Conservation (phyloP, 2,113 vertebrate genomes). For the Typhlomys cinereus region DNA sequence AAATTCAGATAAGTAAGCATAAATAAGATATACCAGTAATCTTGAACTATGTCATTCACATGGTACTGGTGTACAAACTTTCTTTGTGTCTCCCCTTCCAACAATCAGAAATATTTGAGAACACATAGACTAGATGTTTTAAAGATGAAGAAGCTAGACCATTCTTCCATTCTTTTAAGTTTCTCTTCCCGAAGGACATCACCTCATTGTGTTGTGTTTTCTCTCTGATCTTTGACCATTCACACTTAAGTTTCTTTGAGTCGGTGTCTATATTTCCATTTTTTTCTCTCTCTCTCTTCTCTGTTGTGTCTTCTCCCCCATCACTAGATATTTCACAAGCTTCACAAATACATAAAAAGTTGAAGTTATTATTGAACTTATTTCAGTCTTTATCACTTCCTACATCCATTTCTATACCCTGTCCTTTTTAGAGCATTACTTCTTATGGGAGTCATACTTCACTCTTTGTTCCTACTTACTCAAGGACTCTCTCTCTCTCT, state of each 20-base stretch:
- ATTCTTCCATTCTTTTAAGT: not conserved
- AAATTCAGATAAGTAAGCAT: not conserved
- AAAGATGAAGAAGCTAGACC: not conserved
- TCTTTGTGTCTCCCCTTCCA: not conserved
- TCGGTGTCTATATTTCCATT: not conserved
- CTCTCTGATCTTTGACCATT: not conserved
- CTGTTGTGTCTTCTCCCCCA: too few species aligned
- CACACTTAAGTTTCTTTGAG: not conserved
- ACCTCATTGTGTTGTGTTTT: not conserved
- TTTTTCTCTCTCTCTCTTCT: not conserved
- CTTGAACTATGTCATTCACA: not conserved
- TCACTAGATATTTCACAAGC: not conserved
- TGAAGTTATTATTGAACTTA: not conserved
- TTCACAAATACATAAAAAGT: not conserved
- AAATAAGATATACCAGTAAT: slow-evolving; percentile 38
- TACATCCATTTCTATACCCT: not conserved
- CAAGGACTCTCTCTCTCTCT: too few species aligned
- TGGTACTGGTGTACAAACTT: not conserved
- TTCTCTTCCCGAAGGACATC: not conserved
- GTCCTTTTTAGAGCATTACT: not conserved
- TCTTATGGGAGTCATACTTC: not conserved
- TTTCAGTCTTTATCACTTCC: not conserved
- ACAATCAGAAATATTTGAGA: slow-evolving; percentile 42
- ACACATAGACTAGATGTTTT: not conserved
- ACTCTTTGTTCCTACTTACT: not conserved